phyloP scores from a whole-genome alignment of 2,113 vertebrate genomes.

The Condylura cristata region DNA sequence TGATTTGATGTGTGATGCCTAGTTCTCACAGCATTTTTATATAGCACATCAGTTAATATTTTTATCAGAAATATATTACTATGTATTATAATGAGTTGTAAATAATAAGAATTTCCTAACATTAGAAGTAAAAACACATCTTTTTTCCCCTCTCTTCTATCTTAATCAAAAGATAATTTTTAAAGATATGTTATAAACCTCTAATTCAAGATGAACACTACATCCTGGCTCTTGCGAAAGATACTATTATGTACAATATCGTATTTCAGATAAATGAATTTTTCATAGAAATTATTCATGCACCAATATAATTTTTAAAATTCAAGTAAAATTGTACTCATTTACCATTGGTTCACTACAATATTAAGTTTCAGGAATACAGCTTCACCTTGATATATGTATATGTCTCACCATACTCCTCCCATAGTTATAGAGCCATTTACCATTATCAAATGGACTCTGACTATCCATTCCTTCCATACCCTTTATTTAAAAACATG shows the following conservation, averaged over 20 bases:
- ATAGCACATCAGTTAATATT: constrained; percentile 6
- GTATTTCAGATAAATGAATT: neutral
- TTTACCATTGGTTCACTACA: too few relatives aligned
- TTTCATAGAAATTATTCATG: neutral
- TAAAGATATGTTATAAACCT: neutral
- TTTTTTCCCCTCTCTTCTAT: neutral
- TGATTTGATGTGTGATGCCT: constrained; percentile 24
- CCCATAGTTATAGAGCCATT: too few relatives aligned
- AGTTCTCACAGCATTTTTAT: constrained; percentile 8
- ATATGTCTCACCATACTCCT: too few relatives aligned
- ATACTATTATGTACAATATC: neutral
- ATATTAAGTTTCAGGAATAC: too few relatives aligned
- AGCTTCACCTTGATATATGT: too few relatives aligned
- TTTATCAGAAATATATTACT: constrained; percentile 21
- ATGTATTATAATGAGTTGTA: constrained; percentile 36
- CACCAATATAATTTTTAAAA: neutral
- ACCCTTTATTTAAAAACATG: too few relatives aligned
- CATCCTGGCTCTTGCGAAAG: neutral
- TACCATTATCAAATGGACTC: too few relatives aligned
- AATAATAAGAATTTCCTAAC: constrained; percentile 3
- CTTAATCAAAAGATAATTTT: neutral
- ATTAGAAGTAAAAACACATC: constrained; percentile 7
- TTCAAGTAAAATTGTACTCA: neutral
- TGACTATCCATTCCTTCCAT: too few relatives aligned
- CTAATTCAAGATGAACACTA: neutral